Conservation (phyloP, 2,113 vertebrate genomes). For the Macquaria ambigua region DNA sequence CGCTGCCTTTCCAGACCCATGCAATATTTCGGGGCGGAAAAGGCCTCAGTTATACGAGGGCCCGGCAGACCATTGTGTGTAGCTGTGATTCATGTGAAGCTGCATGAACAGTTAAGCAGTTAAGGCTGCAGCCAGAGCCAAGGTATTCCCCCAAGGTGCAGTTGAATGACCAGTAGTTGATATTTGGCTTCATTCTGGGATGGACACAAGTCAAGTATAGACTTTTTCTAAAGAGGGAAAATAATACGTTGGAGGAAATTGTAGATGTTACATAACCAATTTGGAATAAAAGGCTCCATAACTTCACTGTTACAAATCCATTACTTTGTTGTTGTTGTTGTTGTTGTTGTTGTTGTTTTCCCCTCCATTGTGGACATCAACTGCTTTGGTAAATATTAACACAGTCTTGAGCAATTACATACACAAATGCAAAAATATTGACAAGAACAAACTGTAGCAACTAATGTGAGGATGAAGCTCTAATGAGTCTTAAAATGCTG, state of each 20-base stretch:
- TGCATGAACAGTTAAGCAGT: slow-evolving; percentile 48
- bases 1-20: slow-evolving; percentile 67
- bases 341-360: not conserved
- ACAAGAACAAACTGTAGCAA: not conserved
- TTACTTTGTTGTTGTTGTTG: not conserved
- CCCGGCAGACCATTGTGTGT: slow-evolving; percentile 74
- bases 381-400: not conserved
- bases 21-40: slow-evolving; percentile 74
- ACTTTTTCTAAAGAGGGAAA: slow-evolving; percentile 5
- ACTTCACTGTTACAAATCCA: not conserved
- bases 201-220: not conserved
- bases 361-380: not conserved
- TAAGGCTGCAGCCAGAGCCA: slow-evolving; percentile 23
- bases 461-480: not conserved
- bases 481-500: slow-evolving; percentile 34
- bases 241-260: not conserved
- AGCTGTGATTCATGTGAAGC: slow-evolving; percentile 64
- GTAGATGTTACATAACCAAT: not conserved
- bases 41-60: slow-evolving; percentile 63
- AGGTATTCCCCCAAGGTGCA: slow-evolving; percentile 21
- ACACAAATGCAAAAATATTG: slow-evolving; percentile 11
- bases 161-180: slow-evolving; percentile 33
- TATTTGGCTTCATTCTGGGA: slow-evolving; percentile 26
- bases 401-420: not conserved
- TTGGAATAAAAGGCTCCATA: too few species aligned